phyloP scores from a whole-genome alignment of 2,797 vertebrate genomes.

The Loris lydekkerianus region DNA sequence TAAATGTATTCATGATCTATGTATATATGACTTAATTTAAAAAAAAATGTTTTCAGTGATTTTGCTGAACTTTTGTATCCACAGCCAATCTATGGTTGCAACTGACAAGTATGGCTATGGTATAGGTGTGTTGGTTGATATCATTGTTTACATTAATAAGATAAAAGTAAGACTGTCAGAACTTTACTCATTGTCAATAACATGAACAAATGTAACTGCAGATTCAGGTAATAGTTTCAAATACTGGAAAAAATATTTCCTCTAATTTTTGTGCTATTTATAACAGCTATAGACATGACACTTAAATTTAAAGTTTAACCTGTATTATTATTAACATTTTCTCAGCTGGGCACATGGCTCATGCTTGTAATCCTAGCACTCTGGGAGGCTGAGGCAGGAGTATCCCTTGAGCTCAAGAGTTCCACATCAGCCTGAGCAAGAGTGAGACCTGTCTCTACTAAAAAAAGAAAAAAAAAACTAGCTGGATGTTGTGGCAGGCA shows the following conservation, averaged over 20 bases:
- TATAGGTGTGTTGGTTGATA: background rate
- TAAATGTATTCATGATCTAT: no score
- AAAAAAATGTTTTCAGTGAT: background rate
- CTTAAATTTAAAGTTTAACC: background rate
- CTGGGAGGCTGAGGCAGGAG: no score
- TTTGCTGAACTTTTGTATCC: conserved; percentile 7
- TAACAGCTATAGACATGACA: background rate
- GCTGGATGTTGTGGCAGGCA: no score
- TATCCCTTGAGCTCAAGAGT: no score
- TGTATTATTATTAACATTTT: conserved; percentile 40
- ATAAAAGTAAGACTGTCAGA: background rate
- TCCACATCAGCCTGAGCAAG: no score
- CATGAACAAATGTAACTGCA: background rate
- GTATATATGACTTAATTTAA: no score
- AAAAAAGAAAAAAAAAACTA: no score
- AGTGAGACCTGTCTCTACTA: no score
- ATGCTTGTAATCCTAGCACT: no score
- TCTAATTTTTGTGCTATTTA: background rate
- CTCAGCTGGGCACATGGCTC: no score
- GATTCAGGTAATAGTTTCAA: background rate
- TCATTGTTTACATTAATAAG: background rate
- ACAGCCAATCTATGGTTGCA: background rate
- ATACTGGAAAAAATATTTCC: background rate
- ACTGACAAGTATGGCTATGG: background rate
- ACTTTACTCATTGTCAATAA: background rate